Percentiles rank a stretch among this genome's conserved stretches.
phyloP scores from a whole-genome alignment of 2,888 invertebrate genomes.

The Charanyca ferruginea region DNA sequence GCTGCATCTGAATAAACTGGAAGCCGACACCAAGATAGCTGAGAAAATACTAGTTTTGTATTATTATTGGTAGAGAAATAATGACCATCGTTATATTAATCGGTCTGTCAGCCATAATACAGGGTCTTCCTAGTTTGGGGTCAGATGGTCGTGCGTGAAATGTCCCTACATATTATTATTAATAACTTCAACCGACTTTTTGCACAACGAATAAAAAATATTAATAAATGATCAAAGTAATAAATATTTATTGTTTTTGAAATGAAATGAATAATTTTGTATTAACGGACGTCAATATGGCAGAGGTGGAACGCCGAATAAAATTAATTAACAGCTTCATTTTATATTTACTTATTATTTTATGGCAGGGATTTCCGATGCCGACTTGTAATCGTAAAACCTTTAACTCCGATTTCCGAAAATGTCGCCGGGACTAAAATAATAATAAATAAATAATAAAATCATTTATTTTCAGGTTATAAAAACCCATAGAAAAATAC shows the following conservation, averaged over 20 bases:
- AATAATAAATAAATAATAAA: too few relatives aligned
- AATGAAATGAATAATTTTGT: constrained; percentile 46
- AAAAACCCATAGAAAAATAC: too few relatives aligned
- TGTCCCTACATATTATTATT: too few relatives aligned
- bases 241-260: constrained; percentile 39
- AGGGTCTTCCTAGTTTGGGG: too few relatives aligned
- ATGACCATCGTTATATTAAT: too few relatives aligned
- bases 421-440: background rate
- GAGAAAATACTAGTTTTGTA: too few relatives aligned
- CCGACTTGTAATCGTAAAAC: background rate
- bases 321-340: constrained; percentile 32
- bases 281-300: constrained; percentile 28
- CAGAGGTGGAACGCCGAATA: constrained; percentile 8
- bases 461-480: too few relatives aligned
- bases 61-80: too few relatives aligned
- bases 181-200: background rate
- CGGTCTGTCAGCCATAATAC: too few relatives aligned
- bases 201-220: constrained; percentile 25
- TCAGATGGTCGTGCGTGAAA: too few relatives aligned
- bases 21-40: too few relatives aligned
- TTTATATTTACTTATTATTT: constrained; percentile 28
- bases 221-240: constrained; percentile 4
- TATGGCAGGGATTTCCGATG: background rate
- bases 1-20: too few relatives aligned
- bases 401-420: background rate